Percentiles rank a stretch among this genome's conserved stretches.
These are phyloP conservation scores for Gymnopithys bicolor DNA, from an alignment of 2,797 vertebrate species.

Conservation along the genomic window DNA sequence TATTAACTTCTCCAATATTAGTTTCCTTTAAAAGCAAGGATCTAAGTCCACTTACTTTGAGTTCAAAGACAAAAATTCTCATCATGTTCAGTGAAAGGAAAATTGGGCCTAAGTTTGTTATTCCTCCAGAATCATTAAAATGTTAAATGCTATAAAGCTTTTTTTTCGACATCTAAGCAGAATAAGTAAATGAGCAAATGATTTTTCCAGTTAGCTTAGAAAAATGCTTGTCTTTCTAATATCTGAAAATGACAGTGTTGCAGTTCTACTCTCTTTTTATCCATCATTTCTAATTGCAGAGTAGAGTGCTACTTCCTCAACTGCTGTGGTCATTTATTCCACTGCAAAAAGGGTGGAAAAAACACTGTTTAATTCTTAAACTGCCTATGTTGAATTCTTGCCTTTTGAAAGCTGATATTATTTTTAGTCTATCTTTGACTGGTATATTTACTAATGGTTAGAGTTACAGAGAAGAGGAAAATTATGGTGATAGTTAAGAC, in stretches of 20 bases:
- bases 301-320: background rate
- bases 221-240: conserved; percentile 48
- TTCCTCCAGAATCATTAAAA: background rate
- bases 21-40: background rate
- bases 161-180: conserved; percentile 26
- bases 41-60: background rate
- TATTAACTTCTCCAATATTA: background rate
- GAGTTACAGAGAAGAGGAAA: background rate
- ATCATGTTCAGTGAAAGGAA: background rate
- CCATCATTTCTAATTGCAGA: conserved; percentile 48
- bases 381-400: background rate
- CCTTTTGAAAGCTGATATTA: conserved; percentile 3
- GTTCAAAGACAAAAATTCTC: background rate
- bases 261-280: conserved; percentile 46
- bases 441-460: background rate
- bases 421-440: background rate
- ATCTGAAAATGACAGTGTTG: conserved; percentile 42
- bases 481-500: background rate
- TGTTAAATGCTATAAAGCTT: background rate
- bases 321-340: conserved; percentile 13
- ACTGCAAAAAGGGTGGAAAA: background rate
- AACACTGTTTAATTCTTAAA: background rate
- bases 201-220: conserved; percentile 18
- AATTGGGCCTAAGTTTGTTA: background rate
- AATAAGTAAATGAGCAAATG: conserved; percentile 28